Evolutionary conservation across 1,140 invertebrate genomes (phyloP).

Genomic region (Magallana angulata): DNA sequence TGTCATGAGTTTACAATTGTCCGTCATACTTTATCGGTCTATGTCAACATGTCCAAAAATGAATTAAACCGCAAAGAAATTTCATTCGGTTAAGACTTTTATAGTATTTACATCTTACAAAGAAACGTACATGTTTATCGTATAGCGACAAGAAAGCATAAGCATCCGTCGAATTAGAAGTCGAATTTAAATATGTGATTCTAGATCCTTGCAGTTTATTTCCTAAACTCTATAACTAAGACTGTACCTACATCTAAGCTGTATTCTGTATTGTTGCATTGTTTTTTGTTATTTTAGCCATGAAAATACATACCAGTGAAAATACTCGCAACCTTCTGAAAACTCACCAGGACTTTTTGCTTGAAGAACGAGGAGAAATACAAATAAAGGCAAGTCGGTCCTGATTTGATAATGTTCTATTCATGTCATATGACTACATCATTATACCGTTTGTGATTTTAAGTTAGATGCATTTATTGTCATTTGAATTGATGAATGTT

Average conservation of each 20-base stretch:
- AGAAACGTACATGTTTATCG: background rate
- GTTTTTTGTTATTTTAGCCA: background rate
- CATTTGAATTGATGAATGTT: too few relatives aligned
- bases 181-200: background rate
- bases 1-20: too few relatives aligned
- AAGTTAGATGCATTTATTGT: too few relatives aligned
- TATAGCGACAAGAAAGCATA: background rate
- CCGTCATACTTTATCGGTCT: background rate
- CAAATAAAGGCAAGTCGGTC: background rate
- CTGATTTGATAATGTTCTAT: too few relatives aligned
- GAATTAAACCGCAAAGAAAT: background rate
- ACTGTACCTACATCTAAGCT: background rate
- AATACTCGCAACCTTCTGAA: background rate
- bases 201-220: background rate
- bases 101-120: background rate
- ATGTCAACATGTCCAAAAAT: background rate
- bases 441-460: too few relatives aligned
- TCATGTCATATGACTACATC: too few relatives aligned
- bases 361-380: background rate
- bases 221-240: background rate
- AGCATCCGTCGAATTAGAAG: background rate
- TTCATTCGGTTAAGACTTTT: background rate
- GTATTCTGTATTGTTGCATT: background rate
- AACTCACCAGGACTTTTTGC: background rate
- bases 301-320: conserved; percentile 11